Evolutionary conservation across 2,113 vertebrate genomes (phyloP), one percentile per base, ranked within the genome.

Genomic region (Hemicordylus capensis): DNA sequence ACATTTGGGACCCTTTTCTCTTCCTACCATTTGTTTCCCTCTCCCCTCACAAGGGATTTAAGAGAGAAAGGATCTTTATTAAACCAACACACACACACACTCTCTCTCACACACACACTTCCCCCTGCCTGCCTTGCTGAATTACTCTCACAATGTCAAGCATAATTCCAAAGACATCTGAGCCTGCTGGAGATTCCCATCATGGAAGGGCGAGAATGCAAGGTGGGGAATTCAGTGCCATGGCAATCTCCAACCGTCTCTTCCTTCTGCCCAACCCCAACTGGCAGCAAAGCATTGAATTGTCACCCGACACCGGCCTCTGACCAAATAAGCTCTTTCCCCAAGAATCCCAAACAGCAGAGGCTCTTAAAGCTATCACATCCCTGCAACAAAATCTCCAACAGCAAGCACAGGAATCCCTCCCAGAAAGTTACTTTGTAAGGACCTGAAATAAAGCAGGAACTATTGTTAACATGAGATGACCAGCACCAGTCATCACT

Each of bases 351-450:
- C 61, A 89, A 93, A 94, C 94, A 95, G 95, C 94, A 93, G 93
- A 95, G 94, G 93, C 95, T 93, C 75, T 94, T 89, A 83, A 54
- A 89, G 92, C 90, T 85, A 70, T 90, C 95, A 90, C 70, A 90
- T 96, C 95, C 96, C 95, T 95, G 96, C 91, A 94, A 95, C 95
- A 95, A 94, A 92, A 92, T 89, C 93, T 89, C 80, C 81, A 77
- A 81, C 61, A 78, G 79, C 88, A 89, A 89, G 88, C 0, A 67
- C 95, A 96, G 92, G 94, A 95, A 97, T 95, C 97, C 96, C 85
- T 92, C 88, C 89, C 87, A 89, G 85, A 93, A 89, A 92, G 89
- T 80, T 81, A 73, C 76, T 81, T 90, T 77, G 9, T n/a, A 51
- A 70, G 87, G 90, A 94, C 93, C 90, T 83, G 17, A 87, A 94